Conservation (phyloP, 2,113 vertebrate species). For the Peromyscus maniculatus region DNA sequence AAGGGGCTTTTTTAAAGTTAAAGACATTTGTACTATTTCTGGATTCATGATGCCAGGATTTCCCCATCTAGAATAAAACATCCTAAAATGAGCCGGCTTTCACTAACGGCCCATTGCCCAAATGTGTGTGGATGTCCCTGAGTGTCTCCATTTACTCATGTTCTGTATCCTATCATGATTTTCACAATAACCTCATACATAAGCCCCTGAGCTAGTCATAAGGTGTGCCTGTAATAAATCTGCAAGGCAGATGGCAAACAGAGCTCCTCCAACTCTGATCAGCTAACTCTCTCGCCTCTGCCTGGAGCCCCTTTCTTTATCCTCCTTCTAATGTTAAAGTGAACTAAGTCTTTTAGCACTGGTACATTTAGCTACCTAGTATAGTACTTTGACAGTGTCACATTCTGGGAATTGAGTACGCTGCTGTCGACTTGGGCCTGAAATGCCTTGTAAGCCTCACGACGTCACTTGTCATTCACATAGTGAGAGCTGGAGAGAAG, state of each 20-base stretch:
- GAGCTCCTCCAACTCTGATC: background rate
- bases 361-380: conserved; percentile 15
- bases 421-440: background rate
- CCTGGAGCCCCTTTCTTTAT: background rate
- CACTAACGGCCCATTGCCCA: background rate
- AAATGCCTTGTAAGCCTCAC: background rate
- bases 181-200: background rate
- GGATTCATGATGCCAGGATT: background rate
- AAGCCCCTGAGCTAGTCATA: background rate
- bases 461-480: background rate
- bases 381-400: background rate
- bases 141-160: conserved; percentile 11
- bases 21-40: conserved; percentile 15
- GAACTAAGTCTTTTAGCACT: background rate
- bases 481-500: background rate
- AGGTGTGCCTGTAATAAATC: conserved; percentile 4
- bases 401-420: background rate
- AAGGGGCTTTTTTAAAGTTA: conserved; percentile 5
- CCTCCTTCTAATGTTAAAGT: background rate
- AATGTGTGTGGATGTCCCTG: background rate
- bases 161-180: background rate
- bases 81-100: background rate
- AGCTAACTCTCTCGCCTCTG: background rate
- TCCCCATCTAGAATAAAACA: conserved; percentile 26
- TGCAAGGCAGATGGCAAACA: background rate